phyloP scores from a whole-genome alignment of 1,140 invertebrate species.

The Euwallacea fornicatus region DNA sequence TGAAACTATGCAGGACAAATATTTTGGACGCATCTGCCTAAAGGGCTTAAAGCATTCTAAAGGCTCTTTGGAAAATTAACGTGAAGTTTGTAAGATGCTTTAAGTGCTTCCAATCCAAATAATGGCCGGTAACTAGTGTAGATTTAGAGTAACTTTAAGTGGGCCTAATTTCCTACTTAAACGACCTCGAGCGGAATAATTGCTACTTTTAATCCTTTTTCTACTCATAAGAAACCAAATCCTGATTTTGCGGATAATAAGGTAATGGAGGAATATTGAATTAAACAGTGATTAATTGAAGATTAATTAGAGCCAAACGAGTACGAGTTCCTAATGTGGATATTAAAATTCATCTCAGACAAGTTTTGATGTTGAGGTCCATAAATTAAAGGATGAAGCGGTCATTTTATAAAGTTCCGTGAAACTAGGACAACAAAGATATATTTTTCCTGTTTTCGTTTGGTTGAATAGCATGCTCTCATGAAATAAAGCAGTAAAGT shows the following conservation, averaged over 20 bases:
- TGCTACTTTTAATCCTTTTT: not conserved
- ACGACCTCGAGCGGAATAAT: no score
- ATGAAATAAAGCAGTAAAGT: slow-evolving; percentile 9
- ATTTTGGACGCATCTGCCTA: slow-evolving; percentile 5
- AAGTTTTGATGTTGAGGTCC: not conserved
- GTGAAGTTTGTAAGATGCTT: slow-evolving; percentile 1
- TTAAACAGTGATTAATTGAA: not conserved
- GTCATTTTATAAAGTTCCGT: slow-evolving; percentile 2
- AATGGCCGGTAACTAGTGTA: no score
- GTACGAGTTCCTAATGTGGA: not conserved
- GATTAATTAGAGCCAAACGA: not conserved
- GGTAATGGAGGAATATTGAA: slow-evolving; percentile 1
- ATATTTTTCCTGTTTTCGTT: not conserved
- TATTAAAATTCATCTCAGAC: not conserved
- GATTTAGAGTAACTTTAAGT: no score
- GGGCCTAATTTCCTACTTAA: no score
- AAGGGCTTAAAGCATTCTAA: slow-evolving; percentile 5
- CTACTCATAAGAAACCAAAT: not conserved
- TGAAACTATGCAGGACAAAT: not conserved
- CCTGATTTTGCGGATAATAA: not conserved
- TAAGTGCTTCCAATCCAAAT: not conserved
- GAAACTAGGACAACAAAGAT: not conserved
- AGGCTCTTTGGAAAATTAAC: not conserved
- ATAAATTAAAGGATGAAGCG: not conserved
- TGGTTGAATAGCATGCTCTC: not conserved